Evolutionary conservation across 2,888 invertebrate genomes (phyloP), one percentile per base, ranked within the genome.

Genomic region (Allolobophora icterica): DNA sequence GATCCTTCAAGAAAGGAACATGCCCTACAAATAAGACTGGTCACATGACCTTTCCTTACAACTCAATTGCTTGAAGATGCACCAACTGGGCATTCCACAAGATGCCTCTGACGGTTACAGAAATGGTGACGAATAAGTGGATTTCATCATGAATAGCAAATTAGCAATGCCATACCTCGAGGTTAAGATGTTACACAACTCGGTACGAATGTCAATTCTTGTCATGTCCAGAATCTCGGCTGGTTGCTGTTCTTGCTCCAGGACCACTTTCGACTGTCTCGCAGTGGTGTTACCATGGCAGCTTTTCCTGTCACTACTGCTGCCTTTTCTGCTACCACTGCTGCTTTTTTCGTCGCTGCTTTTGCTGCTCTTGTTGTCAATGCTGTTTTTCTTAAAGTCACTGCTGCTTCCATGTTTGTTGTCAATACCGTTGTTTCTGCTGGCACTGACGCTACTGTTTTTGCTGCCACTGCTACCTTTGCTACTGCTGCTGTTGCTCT

Each of bases 181-280:
- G 87, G 87, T 87, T 38, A 87, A 87, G 87, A 87, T 87, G 87
- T 17, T 24, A 30, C 87, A 87, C 34, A 87, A 35, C 38, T 87
- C 87, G 2, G 87, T 87, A 34, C 87, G 87, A 87, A 87, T 24
- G 24, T 87, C 38, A 24, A 87, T 34, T 38, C 87, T 87, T 19
- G 38, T 17, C 19, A 5, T 11, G 30, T 87, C 87, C 5, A 87
- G 87, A 15, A 71, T n/a, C n/a, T 71, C 71, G 71, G n/a, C 71
- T 71, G 71, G 11, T 11, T 30, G n/a, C n/a, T n/a, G 71, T n/a
- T 71, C 24, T 24, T 21, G 52, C 52, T 52, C 52, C 52, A 52
- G 1, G 24, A 24, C 52, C 52, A 52, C 52, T 1, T 8, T 52
- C 52, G 24, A 52, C 52, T 52, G 52, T 52, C 52, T 24, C 24